These are phyloP conservation scores for Alces alces DNA, from an alignment of 2,113 vertebrate genomes.

Conservation along the genomic window DNA sequence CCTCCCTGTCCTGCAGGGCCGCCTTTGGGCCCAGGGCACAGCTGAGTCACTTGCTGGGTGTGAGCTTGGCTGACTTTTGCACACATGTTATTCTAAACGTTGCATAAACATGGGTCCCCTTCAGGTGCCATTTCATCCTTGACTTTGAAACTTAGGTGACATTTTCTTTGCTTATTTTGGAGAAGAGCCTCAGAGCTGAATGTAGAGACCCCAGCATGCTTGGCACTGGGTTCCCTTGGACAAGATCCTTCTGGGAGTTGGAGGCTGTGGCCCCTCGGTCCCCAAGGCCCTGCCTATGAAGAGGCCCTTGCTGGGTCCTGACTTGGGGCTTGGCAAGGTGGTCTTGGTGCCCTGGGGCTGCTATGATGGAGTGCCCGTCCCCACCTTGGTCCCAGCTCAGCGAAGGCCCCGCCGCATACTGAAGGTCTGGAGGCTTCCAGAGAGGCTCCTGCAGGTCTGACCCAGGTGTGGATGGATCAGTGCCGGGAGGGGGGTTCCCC, in stretches of 20 bases:
- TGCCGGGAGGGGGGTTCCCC: background rate
- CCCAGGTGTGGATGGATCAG: too few relatives aligned
- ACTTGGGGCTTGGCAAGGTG: too few relatives aligned
- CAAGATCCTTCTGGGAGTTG: background rate
- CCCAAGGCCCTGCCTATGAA: too few relatives aligned
- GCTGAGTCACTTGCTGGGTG: background rate
- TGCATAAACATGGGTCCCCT: background rate
- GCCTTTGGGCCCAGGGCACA: background rate
- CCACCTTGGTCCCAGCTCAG: background rate
- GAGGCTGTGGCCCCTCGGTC: background rate
- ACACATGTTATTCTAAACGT: accelerated
- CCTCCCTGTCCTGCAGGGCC: background rate
- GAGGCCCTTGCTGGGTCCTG: background rate
- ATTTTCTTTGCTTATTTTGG: background rate
- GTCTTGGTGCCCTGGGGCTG: background rate
- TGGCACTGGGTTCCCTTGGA: too few relatives aligned
- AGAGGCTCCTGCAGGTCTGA: too few relatives aligned
- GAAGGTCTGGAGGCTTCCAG: background rate
- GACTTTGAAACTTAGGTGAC: background rate
- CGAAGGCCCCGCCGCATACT: accelerated
- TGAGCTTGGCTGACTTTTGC: background rate
- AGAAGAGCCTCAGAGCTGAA: background rate
- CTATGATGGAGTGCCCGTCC: too few relatives aligned
- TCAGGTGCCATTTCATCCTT: background rate
- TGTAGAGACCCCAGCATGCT: background rate